These are phyloP conservation scores for Actias luna DNA, from an alignment of 2,888 invertebrate species.

Conservation along the genomic window DNA sequence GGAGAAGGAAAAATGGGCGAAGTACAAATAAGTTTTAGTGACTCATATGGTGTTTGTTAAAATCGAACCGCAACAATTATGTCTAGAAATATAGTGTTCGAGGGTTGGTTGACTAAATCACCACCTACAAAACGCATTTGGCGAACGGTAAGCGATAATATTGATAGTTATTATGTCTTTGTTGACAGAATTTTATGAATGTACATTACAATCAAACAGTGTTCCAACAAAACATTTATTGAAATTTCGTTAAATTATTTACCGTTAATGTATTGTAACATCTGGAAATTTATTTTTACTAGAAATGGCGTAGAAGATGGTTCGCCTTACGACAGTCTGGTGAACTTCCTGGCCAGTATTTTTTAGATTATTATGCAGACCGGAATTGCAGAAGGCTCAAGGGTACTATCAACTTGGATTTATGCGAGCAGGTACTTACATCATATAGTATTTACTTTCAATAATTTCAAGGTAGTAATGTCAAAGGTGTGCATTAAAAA, in stretches of 20 bases:
- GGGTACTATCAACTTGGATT: constrained; percentile 95
- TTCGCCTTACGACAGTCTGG: constrained; percentile 95
- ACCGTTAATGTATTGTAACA: background rate
- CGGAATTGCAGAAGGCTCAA: constrained; percentile 91
- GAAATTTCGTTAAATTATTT: background rate
- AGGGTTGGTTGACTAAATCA: constrained; percentile 98
- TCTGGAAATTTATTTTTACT: constrained; percentile 29
- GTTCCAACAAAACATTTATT: constrained; percentile 7
- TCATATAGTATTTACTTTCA: background rate
- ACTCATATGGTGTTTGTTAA: constrained; percentile 43
- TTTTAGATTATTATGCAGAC: constrained; percentile 96
- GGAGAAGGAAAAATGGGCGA: constrained; percentile 25
- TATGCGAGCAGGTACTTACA: constrained; percentile 93
- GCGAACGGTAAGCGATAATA: constrained; percentile 91
- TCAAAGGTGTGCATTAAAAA: background rate
- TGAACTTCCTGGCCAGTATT: constrained; percentile 96
- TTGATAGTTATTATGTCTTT: constrained; percentile 46
- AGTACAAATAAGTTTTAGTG: constrained; percentile 45
- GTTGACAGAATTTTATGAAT: constrained; percentile 55
- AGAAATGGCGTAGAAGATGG: constrained; percentile 98
- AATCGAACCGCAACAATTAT: constrained; percentile 42
- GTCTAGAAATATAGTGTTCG: constrained; percentile 88
- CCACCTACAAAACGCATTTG: constrained; percentile 95
- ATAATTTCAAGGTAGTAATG: background rate
- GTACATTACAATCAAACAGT: constrained; percentile 23